phyloP scores from a whole-genome alignment of 2,888 invertebrate genomes.

The Synanthedon andrenaeformis region DNA sequence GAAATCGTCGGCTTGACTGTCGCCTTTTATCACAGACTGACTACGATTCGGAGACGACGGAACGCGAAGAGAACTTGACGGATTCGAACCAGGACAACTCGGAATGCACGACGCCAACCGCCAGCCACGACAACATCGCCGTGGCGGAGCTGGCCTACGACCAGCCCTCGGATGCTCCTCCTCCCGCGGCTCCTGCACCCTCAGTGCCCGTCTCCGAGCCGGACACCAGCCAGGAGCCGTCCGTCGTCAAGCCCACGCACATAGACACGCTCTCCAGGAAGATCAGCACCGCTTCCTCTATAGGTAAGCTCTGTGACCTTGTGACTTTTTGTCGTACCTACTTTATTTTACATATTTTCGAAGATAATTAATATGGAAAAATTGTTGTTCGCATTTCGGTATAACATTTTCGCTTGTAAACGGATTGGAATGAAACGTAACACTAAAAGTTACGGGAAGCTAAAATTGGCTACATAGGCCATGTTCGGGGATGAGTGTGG shows the following conservation, averaged over 20 bases:
- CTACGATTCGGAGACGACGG: conserved; percentile 64
- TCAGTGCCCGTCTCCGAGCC: conserved; percentile 13
- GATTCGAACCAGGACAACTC: conserved; percentile 68
- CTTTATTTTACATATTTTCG: not conserved
- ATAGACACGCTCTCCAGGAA: conserved; percentile 36
- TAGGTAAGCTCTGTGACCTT: conserved; percentile 26
- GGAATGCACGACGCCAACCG: conserved; percentile 66
- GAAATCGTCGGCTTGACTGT: too few relatives aligned
- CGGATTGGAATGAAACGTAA: too few relatives aligned
- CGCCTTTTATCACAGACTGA: conserved; percentile 36
- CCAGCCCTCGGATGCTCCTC: conserved; percentile 11
- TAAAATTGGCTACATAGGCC: too few relatives aligned
- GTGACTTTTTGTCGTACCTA: too few relatives aligned
- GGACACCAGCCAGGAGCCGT: conserved; percentile 3
- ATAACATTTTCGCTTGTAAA: too few relatives aligned
- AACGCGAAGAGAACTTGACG: conserved; percentile 63
- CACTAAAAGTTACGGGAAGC: too few relatives aligned
- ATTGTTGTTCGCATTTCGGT: too few relatives aligned
- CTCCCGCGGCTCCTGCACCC: conserved; percentile 8
- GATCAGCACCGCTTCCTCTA: conserved; percentile 59
- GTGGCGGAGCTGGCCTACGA: conserved; percentile 46
- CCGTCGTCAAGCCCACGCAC: conserved; percentile 10
- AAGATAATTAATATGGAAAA: too few relatives aligned
- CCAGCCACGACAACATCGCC: conserved; percentile 59
- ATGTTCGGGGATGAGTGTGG: too few relatives aligned